Evolutionary conservation across 2,888 invertebrate species (phyloP).

Genomic region (Lepetodrilus schrolli): DNA sequence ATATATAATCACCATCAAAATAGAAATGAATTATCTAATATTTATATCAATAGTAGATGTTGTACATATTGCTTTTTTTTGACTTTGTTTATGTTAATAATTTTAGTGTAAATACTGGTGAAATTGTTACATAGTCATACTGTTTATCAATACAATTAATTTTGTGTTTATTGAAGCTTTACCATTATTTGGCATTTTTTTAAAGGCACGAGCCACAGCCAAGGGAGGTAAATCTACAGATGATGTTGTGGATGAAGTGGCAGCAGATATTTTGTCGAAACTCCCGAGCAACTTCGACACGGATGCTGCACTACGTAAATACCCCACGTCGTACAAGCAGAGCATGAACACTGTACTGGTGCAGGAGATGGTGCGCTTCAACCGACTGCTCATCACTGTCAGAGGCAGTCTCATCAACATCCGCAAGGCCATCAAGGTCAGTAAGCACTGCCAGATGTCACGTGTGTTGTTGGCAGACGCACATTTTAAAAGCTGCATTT

Average conservation of each 20-base stretch:
- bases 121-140: neutral
- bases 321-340: conserved; percentile 75
- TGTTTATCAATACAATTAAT: neutral
- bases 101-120: neutral
- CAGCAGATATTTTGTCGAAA: conserved; percentile 84
- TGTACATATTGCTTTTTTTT: too few species aligned
- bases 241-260: conserved; percentile 85
- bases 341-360: conserved; percentile 77
- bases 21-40: too few species aligned
- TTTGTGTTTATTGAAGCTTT: neutral
- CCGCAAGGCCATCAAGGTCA: conserved; percentile 75
- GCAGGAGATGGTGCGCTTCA: conserved; percentile 77
- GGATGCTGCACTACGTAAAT: conserved; percentile 72
- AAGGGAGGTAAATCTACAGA: conserved; percentile 82
- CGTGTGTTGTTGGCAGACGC: too few species aligned
- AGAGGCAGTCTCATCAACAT: conserved; percentile 72
- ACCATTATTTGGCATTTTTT: neutral
- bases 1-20: too few species aligned
- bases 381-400: conserved; percentile 72
- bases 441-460: too few species aligned
- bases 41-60: too few species aligned
- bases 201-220: conserved; percentile 71
- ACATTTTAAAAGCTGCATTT: too few species aligned
- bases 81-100: neutral
- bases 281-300: conserved; percentile 74